Base-by-base conservation (phyloP, 1,140 invertebrate species). In the Camponotus pennsylvanicus region DNA sequence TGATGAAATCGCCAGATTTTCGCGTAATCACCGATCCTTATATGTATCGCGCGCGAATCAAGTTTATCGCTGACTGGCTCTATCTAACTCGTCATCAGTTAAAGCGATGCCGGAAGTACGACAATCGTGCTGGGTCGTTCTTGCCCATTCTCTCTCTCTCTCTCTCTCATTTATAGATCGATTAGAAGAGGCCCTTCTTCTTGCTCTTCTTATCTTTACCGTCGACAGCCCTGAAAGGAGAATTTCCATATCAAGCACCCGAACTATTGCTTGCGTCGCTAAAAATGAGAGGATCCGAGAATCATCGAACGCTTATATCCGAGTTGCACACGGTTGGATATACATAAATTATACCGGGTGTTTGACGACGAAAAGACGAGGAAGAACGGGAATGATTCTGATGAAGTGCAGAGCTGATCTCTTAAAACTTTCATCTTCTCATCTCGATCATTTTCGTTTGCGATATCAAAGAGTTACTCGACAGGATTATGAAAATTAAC, bases 161-260 rank as follows among this genome's bases (percentile, higher is more conserved):
- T 77, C 42, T 37, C 34, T 52, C 42, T 49, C 52, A 5, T 52
- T 52, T 52, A 52, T 18, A 52, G 27, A 69, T 57, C 8, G 49
- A 77, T 95, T 96, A 96, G 92, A 96, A 96, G 80, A 96, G 95
- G 82, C 96, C 96, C 91, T 96, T 96, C 93, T 96, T 96, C 95
- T 96, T 96, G 90, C 91, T 96, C 92, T 96, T 96, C 93, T 96
- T 96, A 87, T 96, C 96, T 94, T 96, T 96, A 90, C 96, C 96
- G 88, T 96, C 96, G 87, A 96, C 95, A 71, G 95, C 88, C 93
- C 96, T 96, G 95, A 92, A 95, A 95, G 92, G 91, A 92, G 92
- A 94, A 95, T 94, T 77, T 78, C 76, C 73, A 82, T 67, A 63
- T 88, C 45, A 86, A 90, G 63, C 69, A 88, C 32, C 4, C 52